Percentiles rank a stretch among this genome's conserved stretches.
phyloP scores from a whole-genome alignment of 2,797 vertebrate species.

The Borostomias antarcticus region DNA sequence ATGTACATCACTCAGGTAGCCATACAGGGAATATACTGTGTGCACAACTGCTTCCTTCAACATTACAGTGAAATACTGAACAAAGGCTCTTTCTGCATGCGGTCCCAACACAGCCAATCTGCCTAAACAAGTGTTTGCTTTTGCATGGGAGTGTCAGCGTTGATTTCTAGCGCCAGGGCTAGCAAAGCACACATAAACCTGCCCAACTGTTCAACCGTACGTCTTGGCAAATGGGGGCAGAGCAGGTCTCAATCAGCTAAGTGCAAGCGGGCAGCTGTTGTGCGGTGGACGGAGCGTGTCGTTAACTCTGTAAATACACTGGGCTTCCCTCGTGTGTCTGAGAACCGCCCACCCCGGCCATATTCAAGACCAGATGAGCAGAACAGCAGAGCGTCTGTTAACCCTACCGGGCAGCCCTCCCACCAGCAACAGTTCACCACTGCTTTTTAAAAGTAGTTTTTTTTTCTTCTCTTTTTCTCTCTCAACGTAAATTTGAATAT shows the following conservation, averaged over 20 bases:
- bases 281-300: conserved; percentile 61
- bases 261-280: conserved; percentile 75
- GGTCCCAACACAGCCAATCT: conserved; percentile 28
- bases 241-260: conserved; percentile 69
- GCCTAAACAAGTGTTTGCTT: conserved; percentile 48
- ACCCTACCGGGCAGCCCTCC: conserved; percentile 31
- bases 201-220: conserved; percentile 55
- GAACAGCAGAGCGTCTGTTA: conserved; percentile 47
- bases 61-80: conserved; percentile 31
- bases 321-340: conserved; percentile 66
- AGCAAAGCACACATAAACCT: conserved; percentile 60
- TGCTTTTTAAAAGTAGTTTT: too few relatives aligned
- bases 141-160: conserved; percentile 57
- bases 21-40: background rate
- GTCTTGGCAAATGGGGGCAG: conserved; percentile 46
- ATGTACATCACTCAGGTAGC: background rate
- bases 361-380: conserved; percentile 66
- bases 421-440: conserved; percentile 49
- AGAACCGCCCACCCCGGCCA: conserved; percentile 71
- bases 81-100: conserved; percentile 18
- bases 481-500: conserved; percentile 24
- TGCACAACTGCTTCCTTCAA: conserved; percentile 25
- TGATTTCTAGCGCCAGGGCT: conserved; percentile 54
- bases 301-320: conserved; percentile 78
- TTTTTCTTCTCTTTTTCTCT: conserved; percentile 29